Percentiles rank a stretch among this genome's conserved stretches.
These are phyloP conservation scores for Montifringilla adamsi DNA, from an alignment of 2,113 vertebrate genomes.

Conservation along the genomic window DNA sequence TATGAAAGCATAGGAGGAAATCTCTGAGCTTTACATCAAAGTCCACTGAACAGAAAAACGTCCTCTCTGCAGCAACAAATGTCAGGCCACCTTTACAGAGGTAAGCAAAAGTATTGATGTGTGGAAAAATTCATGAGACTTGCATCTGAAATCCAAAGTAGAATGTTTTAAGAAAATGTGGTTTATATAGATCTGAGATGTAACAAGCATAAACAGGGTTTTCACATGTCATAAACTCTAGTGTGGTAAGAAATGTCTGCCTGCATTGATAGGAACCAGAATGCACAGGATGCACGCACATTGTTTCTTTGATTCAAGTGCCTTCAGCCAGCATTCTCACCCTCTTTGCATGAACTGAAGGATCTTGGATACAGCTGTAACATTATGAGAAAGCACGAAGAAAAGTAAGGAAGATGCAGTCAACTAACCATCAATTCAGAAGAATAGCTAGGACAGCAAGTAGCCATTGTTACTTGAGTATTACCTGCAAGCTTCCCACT, in stretches of 20 bases:
- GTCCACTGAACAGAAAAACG: constrained; percentile 4
- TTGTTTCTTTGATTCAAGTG: background rate
- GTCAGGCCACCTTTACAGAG: constrained; percentile 14
- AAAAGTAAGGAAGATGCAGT: background rate
- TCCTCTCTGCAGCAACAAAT: background rate
- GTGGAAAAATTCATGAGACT: background rate
- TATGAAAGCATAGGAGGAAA: constrained; percentile 48
- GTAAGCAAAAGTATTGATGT: background rate
- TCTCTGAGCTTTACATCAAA: constrained; percentile 62
- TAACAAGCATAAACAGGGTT: background rate
- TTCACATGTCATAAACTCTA: background rate
- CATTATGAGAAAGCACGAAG: background rate
- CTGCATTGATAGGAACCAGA: background rate
- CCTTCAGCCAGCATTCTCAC: background rate
- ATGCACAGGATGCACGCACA: accelerated
- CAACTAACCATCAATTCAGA: background rate
- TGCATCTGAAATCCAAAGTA: background rate
- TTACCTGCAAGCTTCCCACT: background rate
- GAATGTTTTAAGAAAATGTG: background rate
- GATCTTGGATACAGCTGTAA: background rate
- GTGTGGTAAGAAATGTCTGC: background rate
- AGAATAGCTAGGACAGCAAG: background rate
- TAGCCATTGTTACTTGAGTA: background rate
- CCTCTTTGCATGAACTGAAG: background rate
- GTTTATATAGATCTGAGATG: background rate